Conservation (phyloP, 2,797 vertebrate genomes). For the Rostrhamus sociabilis region DNA sequence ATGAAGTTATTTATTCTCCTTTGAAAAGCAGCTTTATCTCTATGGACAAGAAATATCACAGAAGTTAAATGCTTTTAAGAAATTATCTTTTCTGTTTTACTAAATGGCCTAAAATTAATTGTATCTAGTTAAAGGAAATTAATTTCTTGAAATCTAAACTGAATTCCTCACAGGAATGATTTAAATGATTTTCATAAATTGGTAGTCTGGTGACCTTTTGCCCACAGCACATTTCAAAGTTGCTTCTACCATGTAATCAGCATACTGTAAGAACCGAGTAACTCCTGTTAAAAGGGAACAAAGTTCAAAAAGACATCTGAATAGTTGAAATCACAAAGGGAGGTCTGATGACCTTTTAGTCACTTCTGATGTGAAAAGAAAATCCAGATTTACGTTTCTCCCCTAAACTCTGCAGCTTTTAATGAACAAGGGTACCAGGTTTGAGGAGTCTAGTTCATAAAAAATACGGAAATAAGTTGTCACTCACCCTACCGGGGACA, state of each 20-base stretch:
- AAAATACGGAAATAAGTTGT: conserved; percentile 7
- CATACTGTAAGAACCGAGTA: not conserved
- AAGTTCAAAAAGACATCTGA: not conserved
- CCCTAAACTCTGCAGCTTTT: not conserved
- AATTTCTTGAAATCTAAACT: not conserved
- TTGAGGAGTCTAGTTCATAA: not conserved
- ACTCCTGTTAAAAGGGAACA: not conserved
- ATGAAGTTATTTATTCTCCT: not conserved
- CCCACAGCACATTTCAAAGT: not conserved
- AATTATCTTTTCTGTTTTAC: not conserved
- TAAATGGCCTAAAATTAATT: not conserved
- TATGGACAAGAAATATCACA: not conserved
- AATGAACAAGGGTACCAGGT: not conserved
- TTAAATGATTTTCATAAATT: not conserved
- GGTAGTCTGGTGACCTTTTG: not conserved
- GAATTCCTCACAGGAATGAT: not conserved
- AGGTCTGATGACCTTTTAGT: not conserved
- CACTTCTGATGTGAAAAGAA: not conserved
- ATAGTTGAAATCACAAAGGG: not conserved
- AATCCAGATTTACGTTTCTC: not conserved
- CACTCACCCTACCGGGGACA: not conserved
- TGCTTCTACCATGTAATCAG: not conserved
- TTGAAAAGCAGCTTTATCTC: not conserved
- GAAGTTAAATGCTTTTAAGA: not conserved
- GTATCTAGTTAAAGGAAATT: not conserved